Evolutionary conservation across 2,113 vertebrate species (phyloP).

Genomic region (Caranx melampygus): DNA sequence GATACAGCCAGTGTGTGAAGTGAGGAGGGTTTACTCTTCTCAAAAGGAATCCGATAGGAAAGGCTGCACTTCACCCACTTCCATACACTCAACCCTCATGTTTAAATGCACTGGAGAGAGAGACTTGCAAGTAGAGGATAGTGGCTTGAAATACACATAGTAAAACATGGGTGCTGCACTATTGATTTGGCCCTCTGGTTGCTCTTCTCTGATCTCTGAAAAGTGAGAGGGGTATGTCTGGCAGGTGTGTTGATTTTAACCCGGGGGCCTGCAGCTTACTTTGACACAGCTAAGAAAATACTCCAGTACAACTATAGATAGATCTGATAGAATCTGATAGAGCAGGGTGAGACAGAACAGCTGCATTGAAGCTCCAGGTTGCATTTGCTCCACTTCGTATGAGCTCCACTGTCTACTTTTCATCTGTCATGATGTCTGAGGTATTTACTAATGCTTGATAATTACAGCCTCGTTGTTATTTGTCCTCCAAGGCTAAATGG

Average conservation of each 20-base stretch:
- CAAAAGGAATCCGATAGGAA: background rate
- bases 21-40: constrained; percentile 1
- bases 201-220: constrained; percentile 65
- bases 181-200: constrained; percentile 72
- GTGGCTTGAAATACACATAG: constrained; percentile 45
- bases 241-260: constrained; percentile 72
- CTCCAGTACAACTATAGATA: constrained; percentile 43
- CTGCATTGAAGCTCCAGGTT: constrained; percentile 23
- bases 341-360: constrained; percentile 14
- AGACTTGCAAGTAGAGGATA: constrained; percentile 11
- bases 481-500: background rate
- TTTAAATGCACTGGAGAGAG: constrained; percentile 35
- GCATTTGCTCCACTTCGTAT: constrained; percentile 25
- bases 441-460: constrained; percentile 4
- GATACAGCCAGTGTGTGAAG: background rate
- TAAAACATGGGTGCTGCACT: constrained; percentile 60
- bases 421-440: background rate
- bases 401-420: background rate
- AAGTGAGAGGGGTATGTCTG: constrained; percentile 59
- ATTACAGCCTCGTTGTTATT: background rate
- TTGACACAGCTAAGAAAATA: constrained; percentile 51
- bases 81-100: background rate
- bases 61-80: constrained; percentile 13
- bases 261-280: constrained; percentile 50
- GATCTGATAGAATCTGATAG: constrained; percentile 56